phyloP scores from a whole-genome alignment of 2,113 vertebrate species.

The Ginglymostoma cirratum region DNA sequence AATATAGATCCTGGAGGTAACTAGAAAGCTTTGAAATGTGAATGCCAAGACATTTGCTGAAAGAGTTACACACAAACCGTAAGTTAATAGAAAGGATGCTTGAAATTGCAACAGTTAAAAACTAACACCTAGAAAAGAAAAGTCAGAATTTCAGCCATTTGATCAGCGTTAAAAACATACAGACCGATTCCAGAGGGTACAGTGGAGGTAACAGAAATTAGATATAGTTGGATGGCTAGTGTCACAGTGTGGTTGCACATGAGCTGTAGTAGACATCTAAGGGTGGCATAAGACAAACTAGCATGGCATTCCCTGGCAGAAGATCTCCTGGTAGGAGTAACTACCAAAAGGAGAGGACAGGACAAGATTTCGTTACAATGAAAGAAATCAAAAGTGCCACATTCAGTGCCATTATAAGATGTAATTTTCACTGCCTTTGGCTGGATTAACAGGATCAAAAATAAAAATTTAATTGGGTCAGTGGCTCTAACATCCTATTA shows the following conservation, averaged over 20 bases:
- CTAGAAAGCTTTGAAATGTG: too few species aligned
- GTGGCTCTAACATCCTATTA: neutral
- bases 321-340: neutral
- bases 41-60: too few species aligned
- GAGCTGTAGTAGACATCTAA: neutral
- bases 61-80: too few species aligned
- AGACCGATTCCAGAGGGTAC: neutral
- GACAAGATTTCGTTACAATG: neutral
- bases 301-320: neutral
- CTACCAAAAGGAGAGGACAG: too few species aligned
- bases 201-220: neutral
- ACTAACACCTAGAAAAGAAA: too few species aligned
- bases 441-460: neutral
- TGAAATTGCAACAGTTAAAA: too few species aligned
- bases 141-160: too few species aligned
- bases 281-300: neutral
- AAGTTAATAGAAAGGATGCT: too few species aligned
- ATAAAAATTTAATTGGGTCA: neutral
- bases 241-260: neutral
- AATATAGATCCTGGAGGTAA: too few species aligned
- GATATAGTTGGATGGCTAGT: neutral
- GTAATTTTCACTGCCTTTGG: neutral
- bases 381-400: neutral
- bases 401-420: neutral
- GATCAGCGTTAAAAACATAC: too few species aligned